Base-by-base conservation (phyloP, 2,888 invertebrate genomes). In the Ecliptopera silaceata region DNA sequence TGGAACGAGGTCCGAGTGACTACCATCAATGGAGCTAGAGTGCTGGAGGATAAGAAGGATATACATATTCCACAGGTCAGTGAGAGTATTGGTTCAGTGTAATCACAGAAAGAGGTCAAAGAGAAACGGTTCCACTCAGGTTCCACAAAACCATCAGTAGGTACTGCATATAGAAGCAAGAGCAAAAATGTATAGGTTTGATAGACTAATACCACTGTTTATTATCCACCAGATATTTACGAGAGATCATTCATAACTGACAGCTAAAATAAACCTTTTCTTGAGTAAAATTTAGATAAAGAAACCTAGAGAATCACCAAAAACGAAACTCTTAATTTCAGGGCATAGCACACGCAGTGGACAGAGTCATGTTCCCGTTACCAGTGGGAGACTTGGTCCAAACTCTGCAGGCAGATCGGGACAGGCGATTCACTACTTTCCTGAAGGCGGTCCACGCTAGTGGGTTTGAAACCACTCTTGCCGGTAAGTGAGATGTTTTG, bases 1-100 rank as follows among this genome's bases (percentile, higher is more conserved):
- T 97, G 96, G 96, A 97, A 97, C 75, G 96, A 97, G 75, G 94
- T 97, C 22, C 79, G 95, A 93, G 93, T 97, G 55, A 96, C 96
- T 31, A 96, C 97, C 38, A 95, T 97, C 74, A 97, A 97, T 74
- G 97, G 97, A 15, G 97, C 96, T 18, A 93, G 95, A 82, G 93
- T 97, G 13, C 86, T 95, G 31, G 93, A 95, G n/a, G 96, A 96
- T 59, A 96, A 95, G 78, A 94, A 95, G 76, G 96, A 97, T 80
- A 95, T 97, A 48, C 93, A 94, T 69, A 95, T 97, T 65, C 96
- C 97, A 0, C 97, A 97, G 88, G 97, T 97, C 56, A 61, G 41
- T 13, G 8, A 36, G 36, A 34, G 13, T 12, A 6, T 8, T 26
- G 26, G 5, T 26, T 26, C 3, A 3, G 22, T 26, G 22, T 4